Conservation (phyloP, 2,113 vertebrate genomes). For the Halichoerus grypus region DNA sequence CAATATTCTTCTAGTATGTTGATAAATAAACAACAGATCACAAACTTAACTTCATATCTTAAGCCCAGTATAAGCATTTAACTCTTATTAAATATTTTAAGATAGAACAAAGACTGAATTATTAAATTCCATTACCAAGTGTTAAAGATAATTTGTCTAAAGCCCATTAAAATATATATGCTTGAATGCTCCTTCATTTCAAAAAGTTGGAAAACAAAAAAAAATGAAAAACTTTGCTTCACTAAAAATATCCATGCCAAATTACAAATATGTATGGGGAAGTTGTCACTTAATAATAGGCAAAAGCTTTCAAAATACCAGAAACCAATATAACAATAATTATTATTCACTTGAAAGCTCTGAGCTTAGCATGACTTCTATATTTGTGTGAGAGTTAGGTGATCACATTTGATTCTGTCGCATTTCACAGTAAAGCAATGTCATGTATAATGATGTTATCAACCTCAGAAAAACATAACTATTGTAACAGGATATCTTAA, state of each 20-base stretch:
- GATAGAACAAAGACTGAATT: slow-evolving; percentile 20
- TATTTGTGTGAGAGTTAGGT: neutral
- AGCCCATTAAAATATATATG: slow-evolving; percentile 58
- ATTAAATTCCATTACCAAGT: slow-evolving; percentile 55
- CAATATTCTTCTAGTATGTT: neutral
- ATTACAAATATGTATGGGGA: slow-evolving; percentile 12
- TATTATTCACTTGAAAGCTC: slow-evolving; percentile 62
- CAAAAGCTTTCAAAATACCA: slow-evolving; percentile 63
- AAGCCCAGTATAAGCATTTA: slow-evolving; percentile 18
- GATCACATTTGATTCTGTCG: slow-evolving; percentile 61
- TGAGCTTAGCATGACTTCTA: slow-evolving; percentile 45
- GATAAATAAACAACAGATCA: neutral
- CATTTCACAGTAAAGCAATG: slow-evolving; percentile 51
- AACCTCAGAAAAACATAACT: slow-evolving; percentile 58
- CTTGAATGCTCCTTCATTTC: slow-evolving; percentile 65
- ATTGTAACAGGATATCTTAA: slow-evolving; percentile 62
- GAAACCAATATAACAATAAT: slow-evolving; percentile 68
- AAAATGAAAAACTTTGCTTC: slow-evolving; percentile 49
- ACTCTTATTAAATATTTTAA: slow-evolving; percentile 56
- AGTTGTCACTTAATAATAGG: slow-evolving; percentile 65
- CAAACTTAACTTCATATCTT: slow-evolving; percentile 1
- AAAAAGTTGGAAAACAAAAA: slow-evolving; percentile 49
- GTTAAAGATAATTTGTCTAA: slow-evolving; percentile 66
- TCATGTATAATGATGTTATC: slow-evolving; percentile 69
- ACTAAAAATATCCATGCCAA: slow-evolving; percentile 74